A percentile compares a stretch with the other conserved stretches of the same genome.
These are phyloP conservation scores for Anabas testudineus DNA, from an alignment of 2,797 vertebrate genomes.

Conservation along the genomic window DNA sequence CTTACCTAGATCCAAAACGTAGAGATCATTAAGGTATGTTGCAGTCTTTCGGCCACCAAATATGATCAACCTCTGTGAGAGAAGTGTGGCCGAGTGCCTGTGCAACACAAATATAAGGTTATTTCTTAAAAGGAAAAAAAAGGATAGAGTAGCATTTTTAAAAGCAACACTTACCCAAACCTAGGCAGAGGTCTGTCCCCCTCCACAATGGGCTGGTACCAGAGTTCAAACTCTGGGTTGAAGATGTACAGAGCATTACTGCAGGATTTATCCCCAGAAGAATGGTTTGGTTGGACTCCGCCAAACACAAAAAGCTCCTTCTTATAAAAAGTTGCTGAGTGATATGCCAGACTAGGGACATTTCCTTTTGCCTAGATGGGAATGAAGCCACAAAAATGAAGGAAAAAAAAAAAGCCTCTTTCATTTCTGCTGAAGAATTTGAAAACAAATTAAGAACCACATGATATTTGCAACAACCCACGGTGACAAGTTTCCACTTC, in stretches of 20 bases:
- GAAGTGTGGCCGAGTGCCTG: constrained; percentile 90
- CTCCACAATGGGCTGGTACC: constrained; percentile 94
- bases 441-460: background rate
- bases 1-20: constrained; percentile 91
- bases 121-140: background rate
- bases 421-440: background rate
- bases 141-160: background rate
- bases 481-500: constrained; percentile 89
- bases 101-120: constrained; percentile 9
- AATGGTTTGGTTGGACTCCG: constrained; percentile 80
- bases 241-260: constrained; percentile 92
- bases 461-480: constrained; percentile 74
- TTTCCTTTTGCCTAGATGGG: constrained; percentile 86
- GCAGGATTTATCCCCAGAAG: constrained; percentile 78
- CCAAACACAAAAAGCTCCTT: constrained; percentile 93
- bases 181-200: constrained; percentile 89
- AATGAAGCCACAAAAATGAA: constrained; percentile 12
- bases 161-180: constrained; percentile 85
- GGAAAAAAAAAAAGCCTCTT: background rate
- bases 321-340: constrained; percentile 89
- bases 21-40: constrained; percentile 89
- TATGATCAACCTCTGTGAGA: constrained; percentile 88
- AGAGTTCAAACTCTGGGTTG: constrained; percentile 91
- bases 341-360: constrained; percentile 86
- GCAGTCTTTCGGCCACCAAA: constrained; percentile 88